Percentiles rank a stretch among this genome's conserved stretches.
These are phyloP conservation scores for Nipponia nippon DNA, from an alignment of 2,113 vertebrate species.

Conservation along the genomic window DNA sequence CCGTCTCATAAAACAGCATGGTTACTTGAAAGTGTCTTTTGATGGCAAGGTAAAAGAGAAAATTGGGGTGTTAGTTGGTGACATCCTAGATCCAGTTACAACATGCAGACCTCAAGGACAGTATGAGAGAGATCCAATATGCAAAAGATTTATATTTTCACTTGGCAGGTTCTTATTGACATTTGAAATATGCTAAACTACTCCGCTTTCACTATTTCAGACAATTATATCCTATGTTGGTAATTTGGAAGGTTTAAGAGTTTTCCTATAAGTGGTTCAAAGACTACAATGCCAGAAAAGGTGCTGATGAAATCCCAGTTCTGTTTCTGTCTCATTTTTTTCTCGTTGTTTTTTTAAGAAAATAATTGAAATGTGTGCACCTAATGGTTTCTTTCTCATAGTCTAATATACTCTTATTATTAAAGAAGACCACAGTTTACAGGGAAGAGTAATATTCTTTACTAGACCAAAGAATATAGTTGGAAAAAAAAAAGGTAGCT, in stretches of 20 bases:
- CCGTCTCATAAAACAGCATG: background rate
- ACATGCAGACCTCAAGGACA: background rate
- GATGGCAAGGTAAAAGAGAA: background rate
- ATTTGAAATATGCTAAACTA: background rate
- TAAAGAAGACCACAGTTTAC: background rate
- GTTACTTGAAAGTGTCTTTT: background rate
- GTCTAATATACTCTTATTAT: background rate
- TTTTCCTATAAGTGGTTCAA: background rate
- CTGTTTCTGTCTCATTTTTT: background rate
- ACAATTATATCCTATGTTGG: background rate
- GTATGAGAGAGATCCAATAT: background rate
- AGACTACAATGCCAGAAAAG: background rate
- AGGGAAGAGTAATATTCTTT: background rate
- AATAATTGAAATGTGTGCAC: background rate
- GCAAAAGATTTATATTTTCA: background rate
- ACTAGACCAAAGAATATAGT: background rate
- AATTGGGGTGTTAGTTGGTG: background rate
- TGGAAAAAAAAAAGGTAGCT: background rate
- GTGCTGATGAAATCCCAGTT: background rate
- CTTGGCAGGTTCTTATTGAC: background rate
- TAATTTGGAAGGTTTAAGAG: background rate
- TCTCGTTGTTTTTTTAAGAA: background rate
- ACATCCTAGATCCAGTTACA: background rate
- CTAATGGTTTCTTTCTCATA: background rate
- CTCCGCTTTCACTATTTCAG: fast-evolving